Evolutionary conservation across 2,888 invertebrate genomes (phyloP), one percentile per base, ranked within the genome.

Genomic region (Crepidodera aurea): DNA sequence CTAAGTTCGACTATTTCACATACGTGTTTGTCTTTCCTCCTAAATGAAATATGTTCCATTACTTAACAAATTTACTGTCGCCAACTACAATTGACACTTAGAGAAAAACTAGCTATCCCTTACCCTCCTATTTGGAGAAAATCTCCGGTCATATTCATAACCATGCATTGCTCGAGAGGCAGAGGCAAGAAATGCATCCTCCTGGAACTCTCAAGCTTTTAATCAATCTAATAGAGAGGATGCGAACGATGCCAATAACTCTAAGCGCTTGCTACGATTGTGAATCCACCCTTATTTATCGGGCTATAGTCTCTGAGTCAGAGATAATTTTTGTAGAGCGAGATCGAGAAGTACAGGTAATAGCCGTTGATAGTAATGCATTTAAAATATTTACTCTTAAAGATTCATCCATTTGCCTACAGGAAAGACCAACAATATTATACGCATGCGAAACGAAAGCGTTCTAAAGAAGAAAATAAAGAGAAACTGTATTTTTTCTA

Each of bases 191-290:
- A 73, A 56, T 67, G 69, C 48, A 48, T 48, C 48, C 48, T 48
- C 48, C n/a, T 68, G 64, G 51, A 69, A 64, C 57, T 60, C 62
- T 48, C 29, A 69, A 44, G 44, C 56, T 57, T 79, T 78, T 79
- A 79, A 79, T 79, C 79, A 79, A 78, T 77, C 78, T 79, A 79
- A 79, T 79, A 79, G 79, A 77, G 71, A 71, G 69, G 68, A 72
- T 73, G 72, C 68, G 68, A 70, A 71, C 74, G 71, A 73, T 71
- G 72, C 74, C 77, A 76, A 78, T 79, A 78, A 76, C 73, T 78
- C 77, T 57, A 48, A 78, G 74, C 75, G 73, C 73, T 71, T 54
- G 66, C 66, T 66, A 68, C 68, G 69, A 69, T 67, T 65, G 60
- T 50, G 44, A 55, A 50, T 57, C 59, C 39, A 64, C 64, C 66